Evolutionary conservation across 2,888 invertebrate genomes (phyloP).

Genomic region (Lasioglossum pauxillum): DNA sequence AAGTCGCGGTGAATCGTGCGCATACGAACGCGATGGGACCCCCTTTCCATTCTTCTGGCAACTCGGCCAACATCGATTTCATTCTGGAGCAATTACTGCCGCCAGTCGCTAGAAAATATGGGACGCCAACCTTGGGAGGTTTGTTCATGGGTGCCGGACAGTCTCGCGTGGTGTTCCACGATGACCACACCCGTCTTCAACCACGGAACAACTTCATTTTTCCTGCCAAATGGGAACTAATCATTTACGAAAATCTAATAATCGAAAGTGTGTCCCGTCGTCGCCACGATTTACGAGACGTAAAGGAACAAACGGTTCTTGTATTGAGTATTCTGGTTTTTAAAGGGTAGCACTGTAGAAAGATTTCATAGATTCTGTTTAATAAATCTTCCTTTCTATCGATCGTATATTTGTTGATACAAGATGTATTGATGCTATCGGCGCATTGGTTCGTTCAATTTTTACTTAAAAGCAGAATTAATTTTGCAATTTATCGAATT

Average conservation of each 20-base stretch:
- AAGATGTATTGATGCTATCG: too few relatives aligned
- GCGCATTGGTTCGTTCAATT: too few relatives aligned
- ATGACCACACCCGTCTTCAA: slow-evolving; percentile 46
- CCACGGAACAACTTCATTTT: slow-evolving; percentile 25
- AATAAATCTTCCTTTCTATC: too few relatives aligned
- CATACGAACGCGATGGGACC: slow-evolving; percentile 43
- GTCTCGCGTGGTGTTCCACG: slow-evolving; percentile 42
- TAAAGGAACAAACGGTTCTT: background rate
- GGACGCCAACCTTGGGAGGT: slow-evolving; percentile 44
- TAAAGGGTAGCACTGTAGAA: background rate
- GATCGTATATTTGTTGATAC: too few relatives aligned
- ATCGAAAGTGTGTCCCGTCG: slow-evolving; percentile 1
- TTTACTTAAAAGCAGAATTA: too few relatives aligned
- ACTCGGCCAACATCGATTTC: slow-evolving; percentile 61
- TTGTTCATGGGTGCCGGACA: slow-evolving; percentile 58
- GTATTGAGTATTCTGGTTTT: background rate
- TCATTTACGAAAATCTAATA: slow-evolving; percentile 5
- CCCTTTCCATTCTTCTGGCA: slow-evolving; percentile 42
- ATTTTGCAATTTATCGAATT: too few relatives aligned
- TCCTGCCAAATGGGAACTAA: background rate
- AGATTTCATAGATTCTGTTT: too few relatives aligned
- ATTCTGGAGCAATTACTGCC: slow-evolving; percentile 54
- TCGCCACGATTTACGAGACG: background rate
- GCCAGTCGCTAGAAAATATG: slow-evolving; percentile 59
- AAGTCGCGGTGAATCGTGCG: slow-evolving; percentile 18